A percentile compares a stretch with the other conserved stretches of the same genome.
phyloP scores from a whole-genome alignment of 2,113 vertebrate genomes.

The Melozone crissalis region DNA sequence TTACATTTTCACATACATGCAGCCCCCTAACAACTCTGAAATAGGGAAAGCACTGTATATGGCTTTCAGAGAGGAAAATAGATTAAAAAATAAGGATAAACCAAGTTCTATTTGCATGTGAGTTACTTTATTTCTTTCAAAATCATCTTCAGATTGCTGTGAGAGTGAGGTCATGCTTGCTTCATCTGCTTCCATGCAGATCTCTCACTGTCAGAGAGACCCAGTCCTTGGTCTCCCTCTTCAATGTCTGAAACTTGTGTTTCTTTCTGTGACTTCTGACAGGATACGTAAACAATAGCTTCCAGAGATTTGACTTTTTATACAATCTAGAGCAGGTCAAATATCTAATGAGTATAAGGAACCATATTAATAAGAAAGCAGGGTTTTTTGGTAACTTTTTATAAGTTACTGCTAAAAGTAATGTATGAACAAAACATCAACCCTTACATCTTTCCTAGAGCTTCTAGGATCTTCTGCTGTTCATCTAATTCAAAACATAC shows the following conservation, averaged over 20 bases:
- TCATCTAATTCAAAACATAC: neutral
- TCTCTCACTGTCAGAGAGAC: neutral
- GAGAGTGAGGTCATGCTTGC: neutral
- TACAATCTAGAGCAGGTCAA: neutral
- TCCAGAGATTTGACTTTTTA: neutral
- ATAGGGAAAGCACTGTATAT: neutral
- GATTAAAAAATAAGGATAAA: neutral
- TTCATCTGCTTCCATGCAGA: neutral
- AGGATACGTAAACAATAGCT: neutral
- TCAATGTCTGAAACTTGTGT: neutral
- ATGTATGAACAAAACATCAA: neutral
- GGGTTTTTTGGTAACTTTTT: neutral
- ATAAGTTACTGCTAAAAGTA: neutral
- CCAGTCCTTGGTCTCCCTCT: neutral
- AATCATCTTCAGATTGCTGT: neutral
- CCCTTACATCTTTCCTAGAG: neutral
- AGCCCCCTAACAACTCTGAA: neutral
- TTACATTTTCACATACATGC: neutral
- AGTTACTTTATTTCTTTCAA: neutral
- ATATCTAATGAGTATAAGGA: neutral
- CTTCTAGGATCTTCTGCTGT: neutral
- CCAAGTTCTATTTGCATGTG: rapidly evolving
- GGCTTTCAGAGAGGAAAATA: neutral
- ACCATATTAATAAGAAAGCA: neutral
- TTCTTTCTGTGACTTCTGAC: neutral